phyloP scores from a whole-genome alignment of 2,797 vertebrate genomes.

The Iguana delicatissima region DNA sequence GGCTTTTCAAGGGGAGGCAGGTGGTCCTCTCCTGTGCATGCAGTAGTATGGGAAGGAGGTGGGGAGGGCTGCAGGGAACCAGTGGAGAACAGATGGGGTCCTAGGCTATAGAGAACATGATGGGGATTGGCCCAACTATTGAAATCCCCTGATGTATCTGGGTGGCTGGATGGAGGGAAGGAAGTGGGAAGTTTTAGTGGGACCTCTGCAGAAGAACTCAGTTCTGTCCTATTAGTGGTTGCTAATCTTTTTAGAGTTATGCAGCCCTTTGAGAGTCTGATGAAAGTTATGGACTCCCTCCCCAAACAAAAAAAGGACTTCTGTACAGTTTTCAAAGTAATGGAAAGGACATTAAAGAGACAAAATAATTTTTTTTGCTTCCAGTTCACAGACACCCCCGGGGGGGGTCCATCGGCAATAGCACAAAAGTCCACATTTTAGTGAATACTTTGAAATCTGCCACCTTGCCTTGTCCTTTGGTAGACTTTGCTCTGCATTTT shows the following conservation, averaged over 20 bases:
- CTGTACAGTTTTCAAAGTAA: too few relatives aligned
- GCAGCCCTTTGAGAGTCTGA: too few relatives aligned
- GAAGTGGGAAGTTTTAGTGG: neutral
- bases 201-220: too few relatives aligned
- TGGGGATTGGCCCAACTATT: constrained; percentile 52
- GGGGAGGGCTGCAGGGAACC: constrained; percentile 21
- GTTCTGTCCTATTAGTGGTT: too few relatives aligned
- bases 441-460: neutral
- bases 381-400: too few relatives aligned
- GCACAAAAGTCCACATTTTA: neutral
- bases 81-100: constrained; percentile 62
- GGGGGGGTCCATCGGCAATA: neutral
- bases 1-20: accelerated
- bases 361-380: too few relatives aligned
- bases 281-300: too few relatives aligned
- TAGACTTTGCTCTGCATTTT: neutral
- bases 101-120: constrained; percentile 7
- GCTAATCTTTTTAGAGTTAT: too few relatives aligned
- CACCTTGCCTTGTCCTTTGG: too few relatives aligned
- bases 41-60: constrained; percentile 17
- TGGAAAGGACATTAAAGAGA: too few relatives aligned
- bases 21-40: neutral
- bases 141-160: constrained; percentile 65
- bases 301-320: too few relatives aligned
- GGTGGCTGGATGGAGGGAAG: neutral